phyloP scores from a whole-genome alignment of 1,140 invertebrate species.

The Metopolophium dirhodum region DNA sequence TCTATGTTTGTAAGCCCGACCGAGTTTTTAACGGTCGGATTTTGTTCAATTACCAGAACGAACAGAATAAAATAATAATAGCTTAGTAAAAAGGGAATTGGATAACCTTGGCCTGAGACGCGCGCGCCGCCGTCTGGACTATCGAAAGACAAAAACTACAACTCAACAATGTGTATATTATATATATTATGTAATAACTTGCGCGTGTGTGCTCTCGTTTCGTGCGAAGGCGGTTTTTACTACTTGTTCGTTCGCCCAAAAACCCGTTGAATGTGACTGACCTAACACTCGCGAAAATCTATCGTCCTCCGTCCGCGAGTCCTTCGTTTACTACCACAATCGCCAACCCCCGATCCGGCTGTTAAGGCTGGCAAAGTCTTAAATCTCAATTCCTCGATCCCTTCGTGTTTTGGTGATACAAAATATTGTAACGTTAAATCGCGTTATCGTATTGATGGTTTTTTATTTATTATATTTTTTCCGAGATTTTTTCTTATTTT shows the following conservation, averaged over 20 bases:
- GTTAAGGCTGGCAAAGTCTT: too few relatives aligned
- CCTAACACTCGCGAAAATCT: neutral
- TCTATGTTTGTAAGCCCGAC: neutral
- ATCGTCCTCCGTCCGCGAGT: neutral
- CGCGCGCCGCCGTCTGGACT: neutral
- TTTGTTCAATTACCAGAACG: slow-evolving; percentile 43
- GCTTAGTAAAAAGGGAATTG: slow-evolving; percentile 46
- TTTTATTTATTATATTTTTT: neutral
- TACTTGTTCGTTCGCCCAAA: slow-evolving; percentile 3
- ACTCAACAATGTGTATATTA: neutral
- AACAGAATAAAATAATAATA: slow-evolving; percentile 53
- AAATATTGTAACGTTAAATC: neutral
- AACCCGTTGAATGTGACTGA: slow-evolving; percentile 20
- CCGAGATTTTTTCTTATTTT: neutral
- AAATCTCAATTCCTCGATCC: too few relatives aligned
- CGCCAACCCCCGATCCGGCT: neutral
- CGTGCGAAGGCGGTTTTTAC: slow-evolving; percentile 30
- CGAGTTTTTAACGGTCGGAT: slow-evolving; percentile 38
- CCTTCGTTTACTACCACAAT: neutral
- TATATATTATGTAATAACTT: neutral
- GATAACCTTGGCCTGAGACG: slow-evolving; percentile 40
- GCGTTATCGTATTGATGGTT: neutral
- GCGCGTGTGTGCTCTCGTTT: neutral
- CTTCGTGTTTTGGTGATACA: neutral
- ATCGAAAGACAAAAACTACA: slow-evolving; percentile 34